Percentiles rank a stretch among this genome's conserved stretches.
Conservation (phyloP, 2,797 vertebrate genomes). For the Sphenopsis melanotis region DNA sequence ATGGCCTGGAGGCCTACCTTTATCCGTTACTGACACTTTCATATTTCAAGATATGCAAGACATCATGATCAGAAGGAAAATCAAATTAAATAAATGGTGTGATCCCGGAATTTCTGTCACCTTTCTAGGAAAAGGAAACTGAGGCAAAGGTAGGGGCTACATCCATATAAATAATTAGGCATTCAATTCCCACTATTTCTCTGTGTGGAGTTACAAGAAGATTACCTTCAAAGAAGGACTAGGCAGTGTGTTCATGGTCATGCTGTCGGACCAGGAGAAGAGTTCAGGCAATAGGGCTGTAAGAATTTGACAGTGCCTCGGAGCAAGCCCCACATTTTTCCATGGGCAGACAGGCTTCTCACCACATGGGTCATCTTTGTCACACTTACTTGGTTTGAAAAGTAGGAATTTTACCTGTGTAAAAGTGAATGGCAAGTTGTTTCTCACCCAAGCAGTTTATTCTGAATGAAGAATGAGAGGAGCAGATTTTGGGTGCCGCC, state of each 20-base stretch:
- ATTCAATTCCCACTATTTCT: neutral
- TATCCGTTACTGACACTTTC: neutral
- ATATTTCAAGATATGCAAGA: neutral
- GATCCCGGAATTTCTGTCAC: neutral
- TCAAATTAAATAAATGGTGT: neutral
- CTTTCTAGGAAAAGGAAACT: neutral
- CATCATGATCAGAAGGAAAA: neutral
- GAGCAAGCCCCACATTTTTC: neutral
- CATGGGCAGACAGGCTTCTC: neutral
- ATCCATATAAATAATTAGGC: neutral
- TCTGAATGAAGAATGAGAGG: neutral
- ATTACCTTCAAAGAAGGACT: neutral
- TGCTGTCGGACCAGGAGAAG: neutral
- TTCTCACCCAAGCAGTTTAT: neutral
- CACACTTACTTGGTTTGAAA: neutral
- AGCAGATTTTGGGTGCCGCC: neutral
- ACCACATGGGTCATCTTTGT: rapidly evolving
- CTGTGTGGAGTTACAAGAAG: neutral
- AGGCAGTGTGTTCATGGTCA: neutral
- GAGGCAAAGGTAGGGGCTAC: neutral
- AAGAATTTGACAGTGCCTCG: neutral
- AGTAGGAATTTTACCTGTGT: neutral
- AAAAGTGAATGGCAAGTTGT: neutral
- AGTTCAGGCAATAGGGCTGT: rapidly evolving
- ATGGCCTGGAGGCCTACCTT: neutral